Evolutionary conservation across 2,888 invertebrate genomes (phyloP).

Genomic region (Tuberolachnus salignus): DNA sequence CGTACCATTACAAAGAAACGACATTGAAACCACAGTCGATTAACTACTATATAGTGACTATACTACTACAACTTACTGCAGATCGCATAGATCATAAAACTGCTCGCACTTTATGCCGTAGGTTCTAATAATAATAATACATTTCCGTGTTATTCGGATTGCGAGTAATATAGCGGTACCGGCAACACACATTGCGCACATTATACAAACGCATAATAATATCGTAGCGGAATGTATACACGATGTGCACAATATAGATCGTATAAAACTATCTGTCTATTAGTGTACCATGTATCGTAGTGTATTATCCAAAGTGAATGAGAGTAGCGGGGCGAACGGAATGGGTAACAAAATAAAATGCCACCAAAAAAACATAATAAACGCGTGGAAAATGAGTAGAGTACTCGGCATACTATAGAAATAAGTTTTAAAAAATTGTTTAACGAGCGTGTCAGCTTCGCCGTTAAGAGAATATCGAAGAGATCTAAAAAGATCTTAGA

Average conservation of each 20-base stretch:
- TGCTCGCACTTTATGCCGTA: background rate
- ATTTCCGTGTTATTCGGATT: constrained; percentile 26
- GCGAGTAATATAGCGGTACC: background rate
- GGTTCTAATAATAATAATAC: constrained; percentile 14
- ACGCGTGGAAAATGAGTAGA: no score
- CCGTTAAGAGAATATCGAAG: no score
- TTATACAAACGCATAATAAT: constrained; percentile 31
- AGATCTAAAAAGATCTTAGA: no score
- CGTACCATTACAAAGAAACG: no score
- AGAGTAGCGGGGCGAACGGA: background rate
- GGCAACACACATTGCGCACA: constrained; percentile 4
- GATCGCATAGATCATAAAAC: constrained; percentile 51
- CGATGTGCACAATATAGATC: constrained; percentile 20
- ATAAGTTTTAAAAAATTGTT: no score
- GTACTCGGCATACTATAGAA: no score
- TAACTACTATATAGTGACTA: constrained; percentile 19
- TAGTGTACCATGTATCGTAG: constrained; percentile 31
- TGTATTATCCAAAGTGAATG: constrained; percentile 16
- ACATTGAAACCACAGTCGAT: constrained; percentile 45
- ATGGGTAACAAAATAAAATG: no score
- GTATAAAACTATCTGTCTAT: no score
- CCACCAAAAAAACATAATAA: no score
- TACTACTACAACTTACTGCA: constrained; percentile 13
- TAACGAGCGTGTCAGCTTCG: no score
- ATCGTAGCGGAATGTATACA: constrained; percentile 43